Base-by-base conservation (phyloP, 1,140 invertebrate genomes). In the Drosophila varians region DNA sequence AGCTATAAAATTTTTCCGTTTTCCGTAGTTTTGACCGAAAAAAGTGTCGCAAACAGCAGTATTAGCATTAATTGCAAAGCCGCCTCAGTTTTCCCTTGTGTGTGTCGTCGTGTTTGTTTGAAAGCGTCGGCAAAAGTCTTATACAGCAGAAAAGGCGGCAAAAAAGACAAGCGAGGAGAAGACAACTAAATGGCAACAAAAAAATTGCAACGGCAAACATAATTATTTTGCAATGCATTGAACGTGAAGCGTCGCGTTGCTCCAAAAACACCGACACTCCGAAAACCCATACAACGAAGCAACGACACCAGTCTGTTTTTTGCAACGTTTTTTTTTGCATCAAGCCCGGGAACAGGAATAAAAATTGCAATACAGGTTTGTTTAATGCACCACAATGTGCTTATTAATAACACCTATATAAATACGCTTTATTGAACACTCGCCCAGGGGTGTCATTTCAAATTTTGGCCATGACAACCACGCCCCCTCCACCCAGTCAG, bases 311-410 rank as follows among this genome's bases (percentile, higher is more conserved):
- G 54, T 19, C 54, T 74, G 28, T 31, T 31, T 31, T 31, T 31
- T 31, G 3, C 9, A 11, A 11, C 9, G 28, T 28, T 7, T 9
- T 19, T 54, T 65, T 76, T 60, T 64, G 56, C 69, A 78, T 64
- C 49, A 53, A 55, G 76, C 78, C 70, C 74, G 73, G 68, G 66
- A 75, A 74, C 70, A 72, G 61, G 60, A 49, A 69, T 43, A 62
- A 79, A 62, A 79, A 76, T 65, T 86, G 80, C 68, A 87, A 80
- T 86, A 80, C 80, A 84, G 80, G 80, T 84, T 84, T 86, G 80
- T 84, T 55, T 52, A 52, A 69, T 76, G 76, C 70, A 78, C 55
- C 70, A 78, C 55, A 65, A 74, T 57, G 36, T 74, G 71, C 58
- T 70, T 76, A 52, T 40, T 28, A 60, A 42, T 60, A 70, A 46